Evolutionary conservation across 2,888 invertebrate species (phyloP).

Genomic region (Leptinotarsa juncta): DNA sequence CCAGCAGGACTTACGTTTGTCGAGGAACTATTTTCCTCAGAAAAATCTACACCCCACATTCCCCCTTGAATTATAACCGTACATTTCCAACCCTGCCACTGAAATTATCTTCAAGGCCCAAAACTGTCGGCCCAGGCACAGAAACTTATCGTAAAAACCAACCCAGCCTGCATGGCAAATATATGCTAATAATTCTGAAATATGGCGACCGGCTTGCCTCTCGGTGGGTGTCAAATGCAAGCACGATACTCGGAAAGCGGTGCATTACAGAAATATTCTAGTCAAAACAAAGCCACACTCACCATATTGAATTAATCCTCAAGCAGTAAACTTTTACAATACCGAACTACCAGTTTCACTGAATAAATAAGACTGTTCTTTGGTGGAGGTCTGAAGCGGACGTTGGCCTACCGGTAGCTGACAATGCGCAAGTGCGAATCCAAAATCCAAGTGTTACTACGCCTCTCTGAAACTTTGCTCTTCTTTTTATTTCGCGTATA

Average conservation of each 20-base stretch:
- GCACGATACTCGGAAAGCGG: slow-evolving; percentile 10
- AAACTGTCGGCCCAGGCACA: not conserved
- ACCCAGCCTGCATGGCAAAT: slow-evolving; percentile 32
- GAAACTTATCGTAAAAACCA: not conserved
- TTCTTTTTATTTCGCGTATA: slow-evolving; percentile 22
- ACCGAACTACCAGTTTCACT: slow-evolving; percentile 61
- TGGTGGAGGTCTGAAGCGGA: slow-evolving; percentile 63
- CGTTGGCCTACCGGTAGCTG: slow-evolving; percentile 64
- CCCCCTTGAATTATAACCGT: not conserved
- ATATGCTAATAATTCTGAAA: slow-evolving; percentile 50
- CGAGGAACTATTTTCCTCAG: not conserved
- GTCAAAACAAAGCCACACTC: slow-evolving; percentile 49
- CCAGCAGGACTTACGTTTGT: slow-evolving; percentile 23
- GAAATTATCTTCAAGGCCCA: not conserved
- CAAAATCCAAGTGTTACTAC: slow-evolving; percentile 35
- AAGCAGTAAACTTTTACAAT: slow-evolving; percentile 55
- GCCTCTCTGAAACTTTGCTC: slow-evolving; percentile 29
- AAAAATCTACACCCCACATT: slow-evolving; percentile 8
- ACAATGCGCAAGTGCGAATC: slow-evolving; percentile 58
- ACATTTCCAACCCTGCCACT: not conserved
- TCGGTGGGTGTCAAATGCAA: slow-evolving; percentile 32
- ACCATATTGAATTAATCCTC: slow-evolving; percentile 63
- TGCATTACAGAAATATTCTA: slow-evolving; percentile 1
- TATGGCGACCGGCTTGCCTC: slow-evolving; percentile 59
- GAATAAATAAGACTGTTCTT: slow-evolving; percentile 61